These are phyloP conservation scores for Leptinotarsa tumamoca DNA, from an alignment of 2,888 invertebrate genomes.

Conservation along the genomic window DNA sequence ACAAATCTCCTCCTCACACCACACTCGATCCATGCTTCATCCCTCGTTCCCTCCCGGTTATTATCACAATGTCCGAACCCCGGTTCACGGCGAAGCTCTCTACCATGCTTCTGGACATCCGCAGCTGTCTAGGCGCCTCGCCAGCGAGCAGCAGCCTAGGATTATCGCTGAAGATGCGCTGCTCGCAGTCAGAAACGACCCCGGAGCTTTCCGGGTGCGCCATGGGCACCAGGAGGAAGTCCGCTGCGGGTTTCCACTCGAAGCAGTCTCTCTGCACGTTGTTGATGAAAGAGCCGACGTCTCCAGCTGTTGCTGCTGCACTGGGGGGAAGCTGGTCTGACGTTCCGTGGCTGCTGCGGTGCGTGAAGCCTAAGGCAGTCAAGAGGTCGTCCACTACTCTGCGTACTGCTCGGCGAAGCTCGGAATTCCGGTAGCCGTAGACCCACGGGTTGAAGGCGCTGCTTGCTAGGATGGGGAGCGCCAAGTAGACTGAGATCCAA, in stretches of 20 bases:
- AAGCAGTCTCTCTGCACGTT: constrained; percentile 59
- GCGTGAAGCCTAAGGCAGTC: constrained; percentile 64
- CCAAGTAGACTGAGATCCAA: constrained; percentile 70
- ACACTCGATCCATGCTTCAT: constrained; percentile 62
- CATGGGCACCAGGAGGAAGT: constrained; percentile 63
- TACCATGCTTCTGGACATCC: constrained; percentile 62
- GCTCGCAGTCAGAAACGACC: constrained; percentile 52
- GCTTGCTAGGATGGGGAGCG: constrained; percentile 71
- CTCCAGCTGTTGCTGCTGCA: constrained; percentile 63
- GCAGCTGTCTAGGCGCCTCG: constrained; percentile 51
- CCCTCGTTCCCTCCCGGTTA: constrained; percentile 55
- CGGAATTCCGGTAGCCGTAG: constrained; percentile 74
- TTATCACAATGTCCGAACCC: constrained; percentile 61
- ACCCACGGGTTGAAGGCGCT: constrained; percentile 76
- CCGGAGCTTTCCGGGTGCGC: constrained; percentile 64
- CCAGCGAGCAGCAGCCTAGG: constrained; percentile 1
- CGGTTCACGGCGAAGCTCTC: constrained; percentile 61
- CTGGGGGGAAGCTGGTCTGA: constrained; percentile 62
- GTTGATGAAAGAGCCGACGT: constrained; percentile 62
- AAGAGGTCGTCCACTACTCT: constrained; percentile 70
- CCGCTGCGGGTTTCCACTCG: constrained; percentile 58
- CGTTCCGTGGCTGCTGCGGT: constrained; percentile 59
- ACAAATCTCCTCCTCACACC: constrained; percentile 47
- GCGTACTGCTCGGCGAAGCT: constrained; percentile 71
- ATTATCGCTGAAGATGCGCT: constrained; percentile 48